Percentiles rank a stretch among this genome's conserved stretches.
Conservation (phyloP, 2,113 vertebrate genomes). For the Tauraco erythrolophus region DNA sequence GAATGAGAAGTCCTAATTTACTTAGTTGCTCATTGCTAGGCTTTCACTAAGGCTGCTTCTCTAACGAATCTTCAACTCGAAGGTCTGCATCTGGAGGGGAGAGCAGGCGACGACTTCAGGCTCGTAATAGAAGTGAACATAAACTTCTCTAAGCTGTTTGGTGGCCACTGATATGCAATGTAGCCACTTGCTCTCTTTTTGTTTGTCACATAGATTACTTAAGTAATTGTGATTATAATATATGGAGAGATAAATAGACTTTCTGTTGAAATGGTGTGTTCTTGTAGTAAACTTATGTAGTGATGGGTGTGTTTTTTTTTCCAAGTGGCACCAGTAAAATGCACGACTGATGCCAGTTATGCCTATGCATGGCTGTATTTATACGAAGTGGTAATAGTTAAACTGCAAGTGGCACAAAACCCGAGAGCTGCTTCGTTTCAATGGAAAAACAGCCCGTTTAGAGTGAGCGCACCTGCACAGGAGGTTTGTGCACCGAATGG, state of each 20-base stretch:
- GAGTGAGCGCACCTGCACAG: accelerated
- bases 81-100: not conserved
- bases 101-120: not conserved
- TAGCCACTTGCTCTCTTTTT: not conserved
- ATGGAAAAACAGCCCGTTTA: not conserved
- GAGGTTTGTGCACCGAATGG: not conserved
- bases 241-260: not conserved
- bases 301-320: not conserved
- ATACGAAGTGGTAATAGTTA: not conserved
- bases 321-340: not conserved
- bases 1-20: not conserved
- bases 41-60: not conserved
- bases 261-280: not conserved
- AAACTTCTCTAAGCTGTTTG: not conserved
- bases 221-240: not conserved
- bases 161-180: not conserved
- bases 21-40: not conserved
- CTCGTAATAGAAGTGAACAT: not conserved
- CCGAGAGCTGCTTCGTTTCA: not conserved
- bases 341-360: not conserved
- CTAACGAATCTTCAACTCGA: not conserved
- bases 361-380: not conserved
- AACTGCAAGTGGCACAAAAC: not conserved
- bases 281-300: not conserved
- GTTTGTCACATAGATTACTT: not conserved